Percentiles rank a stretch among this genome's conserved stretches.
phyloP scores from a whole-genome alignment of 64 coral and sea anemone genomes.

The Hydrozoanthus tunicans region DNA sequence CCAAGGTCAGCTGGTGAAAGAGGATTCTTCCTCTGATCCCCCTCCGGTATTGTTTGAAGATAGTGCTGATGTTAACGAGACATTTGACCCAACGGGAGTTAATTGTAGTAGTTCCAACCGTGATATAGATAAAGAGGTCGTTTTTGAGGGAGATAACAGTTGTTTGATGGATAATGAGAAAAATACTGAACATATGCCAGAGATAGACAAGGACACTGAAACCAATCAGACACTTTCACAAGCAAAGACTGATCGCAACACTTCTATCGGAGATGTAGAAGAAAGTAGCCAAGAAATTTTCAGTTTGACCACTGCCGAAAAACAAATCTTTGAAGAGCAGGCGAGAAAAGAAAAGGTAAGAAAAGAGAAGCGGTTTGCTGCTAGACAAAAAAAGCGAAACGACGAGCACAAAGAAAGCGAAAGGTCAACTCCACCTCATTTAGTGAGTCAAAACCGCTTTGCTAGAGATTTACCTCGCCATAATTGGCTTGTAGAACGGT shows the following conservation, averaged over 20 bases:
- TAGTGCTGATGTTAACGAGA: slow-evolving; percentile 37
- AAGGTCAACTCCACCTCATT: slow-evolving; percentile 84
- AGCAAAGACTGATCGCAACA: slow-evolving; percentile 18
- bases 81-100: neutral
- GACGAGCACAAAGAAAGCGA: slow-evolving; percentile 82
- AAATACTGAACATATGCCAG: neutral
- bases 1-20: slow-evolving; percentile 36
- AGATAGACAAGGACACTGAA: slow-evolving; percentile 29
- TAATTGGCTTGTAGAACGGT: slow-evolving; percentile 94
- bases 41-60: slow-evolving; percentile 56
- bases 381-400: slow-evolving; percentile 75
- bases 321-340: slow-evolving; percentile 64
- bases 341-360: slow-evolving; percentile 59
- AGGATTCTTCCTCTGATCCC: slow-evolving; percentile 45
- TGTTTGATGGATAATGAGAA: slow-evolving; percentile 10
- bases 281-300: slow-evolving; percentile 74
- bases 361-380: slow-evolving; percentile 80
- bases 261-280: slow-evolving; percentile 60
- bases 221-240: slow-evolving; percentile 6
- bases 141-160: neutral
- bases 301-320: slow-evolving; percentile 60
- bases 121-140: neutral
- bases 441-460: slow-evolving; percentile 93
- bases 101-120: neutral
- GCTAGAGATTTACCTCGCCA: slow-evolving; percentile 93